These are phyloP conservation scores for Amphiura filiformis DNA, from an alignment of 35 echinoderm and acorn worm genomes.

Conservation along the genomic window DNA sequence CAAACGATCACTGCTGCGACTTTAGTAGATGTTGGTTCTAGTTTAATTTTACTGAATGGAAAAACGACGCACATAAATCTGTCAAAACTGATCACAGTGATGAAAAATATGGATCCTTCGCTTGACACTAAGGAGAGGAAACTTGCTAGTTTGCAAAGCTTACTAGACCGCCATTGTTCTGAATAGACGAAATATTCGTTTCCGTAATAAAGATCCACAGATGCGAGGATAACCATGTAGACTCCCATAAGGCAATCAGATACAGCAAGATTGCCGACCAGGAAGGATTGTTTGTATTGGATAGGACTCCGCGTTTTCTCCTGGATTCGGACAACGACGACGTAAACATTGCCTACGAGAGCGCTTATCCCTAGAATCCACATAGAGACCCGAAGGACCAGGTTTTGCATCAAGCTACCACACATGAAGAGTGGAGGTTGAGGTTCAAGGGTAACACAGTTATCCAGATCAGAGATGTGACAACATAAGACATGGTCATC, in stretches of 20 bases:
- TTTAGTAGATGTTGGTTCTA: constrained; percentile 17
- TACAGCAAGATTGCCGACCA: constrained; percentile 72
- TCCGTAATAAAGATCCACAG: constrained; percentile 55
- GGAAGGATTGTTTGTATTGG: constrained; percentile 23
- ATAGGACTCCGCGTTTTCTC: constrained; percentile 9
- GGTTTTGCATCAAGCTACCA: constrained; percentile 34
- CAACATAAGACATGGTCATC: constrained; percentile 42
- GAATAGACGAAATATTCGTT: constrained; percentile 53
- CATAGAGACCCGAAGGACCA: constrained; percentile 40
- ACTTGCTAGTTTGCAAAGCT: constrained; percentile 62
- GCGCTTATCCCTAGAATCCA: constrained; percentile 82
- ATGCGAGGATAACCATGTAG: constrained; percentile 73
- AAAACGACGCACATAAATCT: constrained; percentile 79
- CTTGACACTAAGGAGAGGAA: constrained; percentile 74
- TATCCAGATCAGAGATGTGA: not conserved
- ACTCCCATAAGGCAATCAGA: constrained; percentile 83
- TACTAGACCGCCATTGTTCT: constrained; percentile 47
- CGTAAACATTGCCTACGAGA: constrained; percentile 65
- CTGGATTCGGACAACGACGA: constrained; percentile 39
- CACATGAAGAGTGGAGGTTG: constrained; percentile 43
- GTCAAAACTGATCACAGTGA: constrained; percentile 70
- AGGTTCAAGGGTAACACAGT: not conserved
- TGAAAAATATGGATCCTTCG: constrained; percentile 66
- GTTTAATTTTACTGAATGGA: constrained; percentile 64
- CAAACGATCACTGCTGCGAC: constrained; percentile 33